These are phyloP conservation scores for Parapsyche elsis DNA, from an alignment of 1,140 invertebrate species.

Conservation along the genomic window DNA sequence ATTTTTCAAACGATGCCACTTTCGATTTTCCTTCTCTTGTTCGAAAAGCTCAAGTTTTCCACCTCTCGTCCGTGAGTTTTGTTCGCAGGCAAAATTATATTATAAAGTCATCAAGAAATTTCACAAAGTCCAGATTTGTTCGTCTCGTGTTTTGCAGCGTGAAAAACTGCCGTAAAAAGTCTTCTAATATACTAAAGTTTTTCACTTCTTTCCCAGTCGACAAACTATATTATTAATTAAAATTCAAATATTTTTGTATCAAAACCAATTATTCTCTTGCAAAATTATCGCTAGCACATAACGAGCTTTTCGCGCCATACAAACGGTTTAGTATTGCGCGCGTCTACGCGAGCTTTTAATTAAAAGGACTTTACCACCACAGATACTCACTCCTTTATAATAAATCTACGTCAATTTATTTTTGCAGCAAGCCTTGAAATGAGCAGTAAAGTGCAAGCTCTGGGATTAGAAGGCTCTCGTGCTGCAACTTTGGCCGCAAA, in stretches of 20 bases:
- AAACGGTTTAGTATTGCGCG: too few species aligned
- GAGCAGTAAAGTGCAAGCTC: conserved; percentile 66
- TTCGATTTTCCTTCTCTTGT: conserved; percentile 8
- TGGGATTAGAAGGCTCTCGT: conserved; percentile 65
- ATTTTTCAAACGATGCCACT: conserved; percentile 16
- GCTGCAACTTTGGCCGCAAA: conserved; percentile 60
- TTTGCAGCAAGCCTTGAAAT: conserved; percentile 67
- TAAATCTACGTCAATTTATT: neutral
- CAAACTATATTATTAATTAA: neutral
- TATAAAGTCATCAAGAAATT: conserved; percentile 55
- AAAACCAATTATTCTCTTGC: too few species aligned
- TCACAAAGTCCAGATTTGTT: conserved; percentile 39
- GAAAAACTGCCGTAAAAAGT: conserved; percentile 8
- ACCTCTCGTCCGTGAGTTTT: conserved; percentile 40
- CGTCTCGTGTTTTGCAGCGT: conserved; percentile 1
- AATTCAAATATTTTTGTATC: neutral
- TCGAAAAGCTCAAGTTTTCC: conserved; percentile 20
- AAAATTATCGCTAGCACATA: too few species aligned
- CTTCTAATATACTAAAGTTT: conserved; percentile 4
- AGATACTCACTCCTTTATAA: neutral
- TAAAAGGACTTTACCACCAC: too few species aligned
- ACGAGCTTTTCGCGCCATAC: too few species aligned
- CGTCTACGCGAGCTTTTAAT: too few species aligned
- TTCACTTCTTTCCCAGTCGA: neutral
- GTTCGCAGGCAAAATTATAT: conserved; percentile 48